Evolutionary conservation across 2,888 invertebrate species (phyloP), one percentile per base, ranked within the genome.

Genomic region (Lysandra coridon): DNA sequence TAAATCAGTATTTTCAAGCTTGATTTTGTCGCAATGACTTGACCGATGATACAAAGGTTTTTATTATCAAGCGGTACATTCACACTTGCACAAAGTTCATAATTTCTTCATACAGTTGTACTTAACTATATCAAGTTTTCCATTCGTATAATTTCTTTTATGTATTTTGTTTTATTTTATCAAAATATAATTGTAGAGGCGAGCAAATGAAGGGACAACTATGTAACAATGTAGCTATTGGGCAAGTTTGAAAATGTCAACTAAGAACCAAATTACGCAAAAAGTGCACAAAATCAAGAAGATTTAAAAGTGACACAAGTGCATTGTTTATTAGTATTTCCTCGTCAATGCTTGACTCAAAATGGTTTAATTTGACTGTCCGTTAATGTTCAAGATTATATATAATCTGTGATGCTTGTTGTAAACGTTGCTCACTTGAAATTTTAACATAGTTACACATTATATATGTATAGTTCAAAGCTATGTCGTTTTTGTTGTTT

Each of bases 361-460:
- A 73, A 78, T 76, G 76, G 57, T 76, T 57, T 10, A 76, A 76
- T 53, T 30, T 33, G 76, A 57, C 57, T 49, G 57, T 79, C 62
- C 44, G 74, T 53, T 74, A 23, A 75, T 79, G 79, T 79, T 76
- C 57, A 57, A 76, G 23, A 76, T 74, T 78, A 78, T 78, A 80
- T 79, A 64, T 60, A 86, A 87, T 87, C 89, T 91, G 90, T 91
- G 91, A 90, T 90, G 83, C 87, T 86, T 85, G 86, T 85, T 86
- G 82, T 85, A 87, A 89, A 88, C 86, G 89, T 92, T 92, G 91
- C 92, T 93, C 92, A 93, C 85, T 91, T 89, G 83, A 88, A 89
- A 89, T 89, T 91, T 90, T 91, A 89, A 88, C 83, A 83, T 85
- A 83, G 83, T 84, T 86, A 83, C 81, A 82, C 80, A 83, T 84